Evolutionary conservation across 2,888 invertebrate genomes (phyloP).

Genomic region (Apodemia mormo): DNA sequence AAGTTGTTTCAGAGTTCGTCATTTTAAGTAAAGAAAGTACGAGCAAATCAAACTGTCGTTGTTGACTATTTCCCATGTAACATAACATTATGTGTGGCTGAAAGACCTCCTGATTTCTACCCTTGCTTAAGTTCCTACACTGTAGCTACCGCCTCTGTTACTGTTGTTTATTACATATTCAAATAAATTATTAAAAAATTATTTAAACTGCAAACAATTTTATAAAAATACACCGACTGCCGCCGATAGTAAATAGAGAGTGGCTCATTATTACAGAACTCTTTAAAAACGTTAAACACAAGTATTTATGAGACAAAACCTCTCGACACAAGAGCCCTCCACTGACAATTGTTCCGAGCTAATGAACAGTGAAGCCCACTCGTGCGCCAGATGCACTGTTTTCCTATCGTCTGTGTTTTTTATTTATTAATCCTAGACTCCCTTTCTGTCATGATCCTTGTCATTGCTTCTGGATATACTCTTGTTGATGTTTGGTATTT

Average conservation of each 20-base stretch:
- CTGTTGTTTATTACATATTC: no score
- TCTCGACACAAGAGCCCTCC: not conserved
- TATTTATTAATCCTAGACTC: constrained; percentile 21
- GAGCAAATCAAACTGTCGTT: no score
- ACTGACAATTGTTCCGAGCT: constrained; percentile 1
- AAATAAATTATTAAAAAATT: no score
- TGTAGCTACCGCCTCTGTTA: no score
- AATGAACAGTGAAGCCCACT: constrained; percentile 17
- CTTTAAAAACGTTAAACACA: constrained; percentile 16
- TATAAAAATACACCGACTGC: not conserved
- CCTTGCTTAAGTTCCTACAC: no score
- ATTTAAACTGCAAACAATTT: not conserved
- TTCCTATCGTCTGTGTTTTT: constrained; percentile 23
- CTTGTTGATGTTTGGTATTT: not conserved
- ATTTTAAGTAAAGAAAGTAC: no score
- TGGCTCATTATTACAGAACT: constrained; percentile 6
- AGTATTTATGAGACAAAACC: constrained; percentile 12
- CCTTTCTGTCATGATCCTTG: constrained; percentile 22
- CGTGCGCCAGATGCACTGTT: constrained; percentile 9
- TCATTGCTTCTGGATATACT: constrained; percentile 20
- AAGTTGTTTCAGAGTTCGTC: no score
- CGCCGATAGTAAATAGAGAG: not conserved
- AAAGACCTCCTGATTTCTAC: no score
- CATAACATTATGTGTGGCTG: no score
- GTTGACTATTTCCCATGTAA: no score